Evolutionary conservation across 2,797 vertebrate species (phyloP), one percentile per base, ranked within the genome.

Genomic region (Scolopax bukidnonensis): DNA sequence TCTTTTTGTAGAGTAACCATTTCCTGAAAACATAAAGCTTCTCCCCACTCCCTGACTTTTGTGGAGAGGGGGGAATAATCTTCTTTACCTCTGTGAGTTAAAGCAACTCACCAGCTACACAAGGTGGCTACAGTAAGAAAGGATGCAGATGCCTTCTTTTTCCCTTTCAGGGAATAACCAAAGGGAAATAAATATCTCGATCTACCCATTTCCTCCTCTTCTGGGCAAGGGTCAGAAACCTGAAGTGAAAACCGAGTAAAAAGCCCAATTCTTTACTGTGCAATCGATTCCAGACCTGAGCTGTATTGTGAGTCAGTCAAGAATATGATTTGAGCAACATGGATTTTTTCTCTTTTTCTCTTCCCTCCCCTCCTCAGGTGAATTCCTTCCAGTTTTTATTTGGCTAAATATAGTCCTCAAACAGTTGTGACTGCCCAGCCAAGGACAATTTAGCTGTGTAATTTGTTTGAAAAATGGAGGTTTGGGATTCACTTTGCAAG

Each of bases 401-500:
- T 78, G 54, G 69, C 85, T 94, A 95, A 90, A 81, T 48, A 90
- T 51, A 82, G 45, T 71, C 73, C 71, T 85, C 73, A 94, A 96
- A 16, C 87, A 97, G 92, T 95, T 80, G 87, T 86, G 91, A 89
- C 80, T 96, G 90, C 75, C 90, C 74, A 83, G 84, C 75, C 87
- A 96, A 97, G 89, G 95, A 93, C 96, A 93, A 97, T 97, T 97
- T 97, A 95, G 95, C 94, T 82, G 79, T 70, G 93, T 93, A 96
- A 97, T 97, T 89, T 97, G 70, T 90, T 86, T 95, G 95, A 97
- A 95, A 96, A 95, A 96, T 84, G 84, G 79, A 95, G 41, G 54
- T 64, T 96, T 94, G 95, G 95, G 91, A 93, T 88, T 93, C 76
- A 87, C 95, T 97, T 96, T 95, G 75, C 75, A 86, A 93, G 51